Evolutionary conservation across 2,888 invertebrate species (phyloP).

Genomic region (Drosophila paracracens): DNA sequence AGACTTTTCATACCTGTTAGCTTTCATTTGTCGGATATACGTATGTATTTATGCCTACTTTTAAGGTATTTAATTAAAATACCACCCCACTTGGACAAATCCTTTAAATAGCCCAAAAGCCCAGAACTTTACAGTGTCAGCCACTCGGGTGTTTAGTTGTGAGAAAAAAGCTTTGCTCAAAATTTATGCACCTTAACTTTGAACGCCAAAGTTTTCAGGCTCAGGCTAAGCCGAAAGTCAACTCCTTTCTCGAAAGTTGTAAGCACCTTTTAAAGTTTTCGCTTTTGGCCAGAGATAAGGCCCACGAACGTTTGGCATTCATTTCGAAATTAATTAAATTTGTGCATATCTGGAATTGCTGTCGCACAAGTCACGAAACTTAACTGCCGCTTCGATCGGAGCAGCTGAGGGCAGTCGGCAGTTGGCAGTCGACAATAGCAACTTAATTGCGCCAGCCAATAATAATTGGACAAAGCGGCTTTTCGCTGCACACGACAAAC

Average conservation of each 20-base stretch:
- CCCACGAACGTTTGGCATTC: constrained; percentile 61
- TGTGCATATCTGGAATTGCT: constrained; percentile 36
- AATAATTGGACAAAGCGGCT: constrained; percentile 73
- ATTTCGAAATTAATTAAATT: constrained; percentile 72
- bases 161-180: constrained; percentile 49
- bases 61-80: constrained; percentile 48
- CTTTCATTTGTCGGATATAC: constrained; percentile 10
- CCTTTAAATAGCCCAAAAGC: constrained; percentile 32
- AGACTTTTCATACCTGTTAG: neutral
- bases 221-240: constrained; percentile 50
- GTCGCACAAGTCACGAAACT: constrained; percentile 33
- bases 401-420: constrained; percentile 6
- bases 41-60: constrained; percentile 38
- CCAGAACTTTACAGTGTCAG: constrained; percentile 24
- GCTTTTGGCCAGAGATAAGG: constrained; percentile 55
- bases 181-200: constrained; percentile 59
- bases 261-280: constrained; percentile 63
- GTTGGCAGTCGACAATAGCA: constrained; percentile 13
- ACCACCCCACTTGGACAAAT: constrained; percentile 1
- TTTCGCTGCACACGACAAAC: constrained; percentile 42
- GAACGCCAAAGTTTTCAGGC: constrained; percentile 59
- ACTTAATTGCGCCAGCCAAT: constrained; percentile 63
- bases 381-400: constrained; percentile 31
- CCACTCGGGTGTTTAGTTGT: constrained; percentile 62
- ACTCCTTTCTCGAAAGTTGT: constrained; percentile 1